Percentiles rank a stretch among this genome's conserved stretches.
Evolutionary conservation across 2,113 vertebrate species (phyloP).

Genomic region (Ammospiza caudacuta): DNA sequence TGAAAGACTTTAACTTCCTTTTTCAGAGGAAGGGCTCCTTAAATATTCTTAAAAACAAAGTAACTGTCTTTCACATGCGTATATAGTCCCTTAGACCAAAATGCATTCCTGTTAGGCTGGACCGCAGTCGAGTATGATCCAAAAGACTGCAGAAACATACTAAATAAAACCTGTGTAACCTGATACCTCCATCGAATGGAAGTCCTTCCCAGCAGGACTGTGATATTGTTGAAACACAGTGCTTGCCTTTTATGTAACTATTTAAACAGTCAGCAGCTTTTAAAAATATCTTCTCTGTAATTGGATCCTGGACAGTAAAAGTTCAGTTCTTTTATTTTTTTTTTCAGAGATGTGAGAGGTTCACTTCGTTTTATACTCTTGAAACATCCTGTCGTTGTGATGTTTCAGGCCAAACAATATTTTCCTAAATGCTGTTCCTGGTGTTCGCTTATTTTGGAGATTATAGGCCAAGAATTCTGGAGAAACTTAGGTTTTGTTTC

Average conservation of each 20-base stretch:
- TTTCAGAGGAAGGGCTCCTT: neutral
- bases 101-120: neutral
- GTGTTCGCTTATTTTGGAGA: neutral
- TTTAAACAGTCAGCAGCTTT: neutral
- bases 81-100: neutral
- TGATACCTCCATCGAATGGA: neutral
- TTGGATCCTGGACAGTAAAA: neutral
- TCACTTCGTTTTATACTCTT: neutral
- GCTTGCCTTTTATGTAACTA: neutral
- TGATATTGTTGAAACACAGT: neutral
- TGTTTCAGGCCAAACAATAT: neutral
- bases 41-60: neutral
- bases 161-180: neutral
- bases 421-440: neutral
- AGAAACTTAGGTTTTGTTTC: neutral
- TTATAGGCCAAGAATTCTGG: neutral
- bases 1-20: neutral
- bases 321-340: neutral
- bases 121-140: neutral
- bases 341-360: neutral
- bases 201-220: neutral
- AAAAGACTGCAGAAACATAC: neutral
- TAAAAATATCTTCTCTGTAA: neutral
- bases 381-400: neutral
- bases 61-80: neutral